Evolutionary conservation across 1,140 invertebrate genomes (phyloP), one percentile per base, ranked within the genome.

Genomic region (Paramacrobiotus metropolitanus): DNA sequence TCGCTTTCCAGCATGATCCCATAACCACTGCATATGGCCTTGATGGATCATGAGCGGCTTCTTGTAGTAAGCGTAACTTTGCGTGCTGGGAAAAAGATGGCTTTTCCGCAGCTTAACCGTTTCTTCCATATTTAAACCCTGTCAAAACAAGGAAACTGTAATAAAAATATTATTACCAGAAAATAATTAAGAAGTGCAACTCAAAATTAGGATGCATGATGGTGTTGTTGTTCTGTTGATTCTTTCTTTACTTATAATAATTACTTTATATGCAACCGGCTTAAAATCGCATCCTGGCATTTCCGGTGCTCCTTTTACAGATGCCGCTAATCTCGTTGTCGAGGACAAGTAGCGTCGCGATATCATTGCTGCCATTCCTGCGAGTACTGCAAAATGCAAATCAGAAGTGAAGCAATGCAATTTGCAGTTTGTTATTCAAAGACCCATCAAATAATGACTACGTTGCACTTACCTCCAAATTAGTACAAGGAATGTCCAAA

Each of bases 21-120:
- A 97, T 1, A 97, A 72, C 83, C 85, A 97, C 73, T 97, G 89
- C 79, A 83, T 87, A 65, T 83, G 76, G 0, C 90, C 92, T 64
- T 87, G 82, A 67, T 86, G 79, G 2, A 96, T 76, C 2, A 91
- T 74, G 2, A 96, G 66, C 0, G 90, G 90, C 61, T 82, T 80
- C 68, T 82, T 84, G 71, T 89, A 96, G 65, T 83, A 81, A 2
- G 85, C 81, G 61, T 77, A 75, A 18, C 87, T 68, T 60, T 55
- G 48, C 9, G 48, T 55, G 0, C 79, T 82, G 30, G 86, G 85
- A 40, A 80, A 82, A 40, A 93, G 69, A 62, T 83, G 77, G 1
- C 66, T 60, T 30, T 70, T 67, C 9, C 75, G 67, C 1, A 73
- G 65, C 60, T 67, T 64, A 29, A 67, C 45, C 0, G 67, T 67